Conservation (phyloP, 2,113 vertebrate species). For the Podilymbus podiceps region DNA sequence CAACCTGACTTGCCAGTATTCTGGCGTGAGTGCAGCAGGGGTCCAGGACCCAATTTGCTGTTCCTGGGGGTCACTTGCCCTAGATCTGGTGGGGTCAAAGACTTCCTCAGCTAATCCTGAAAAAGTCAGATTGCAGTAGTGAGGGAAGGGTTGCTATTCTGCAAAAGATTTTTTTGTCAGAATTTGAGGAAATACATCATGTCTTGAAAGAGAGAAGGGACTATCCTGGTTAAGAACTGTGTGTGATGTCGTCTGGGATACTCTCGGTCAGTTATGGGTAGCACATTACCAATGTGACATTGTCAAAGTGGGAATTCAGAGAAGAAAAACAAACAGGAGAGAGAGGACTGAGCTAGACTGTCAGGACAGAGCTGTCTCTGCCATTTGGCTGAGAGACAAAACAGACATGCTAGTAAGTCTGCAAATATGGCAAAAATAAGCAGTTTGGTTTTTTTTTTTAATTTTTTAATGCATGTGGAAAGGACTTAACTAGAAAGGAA, state of each 20-base stretch:
- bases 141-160: neutral
- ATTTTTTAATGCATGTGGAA: neutral
- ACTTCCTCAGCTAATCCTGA: neutral
- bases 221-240: neutral
- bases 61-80: neutral
- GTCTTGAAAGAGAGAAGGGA: neutral
- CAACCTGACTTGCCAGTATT: neutral
- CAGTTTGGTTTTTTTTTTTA: neutral
- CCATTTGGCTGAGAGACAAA: neutral
- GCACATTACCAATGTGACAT: neutral
- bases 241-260: neutral
- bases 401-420: neutral
- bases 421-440: neutral
- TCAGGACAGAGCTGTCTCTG: neutral
- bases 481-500: neutral
- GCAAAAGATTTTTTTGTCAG: neutral
- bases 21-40: neutral
- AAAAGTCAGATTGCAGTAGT: neutral
- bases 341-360: neutral
- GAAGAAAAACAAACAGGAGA: neutral
- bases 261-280: neutral
- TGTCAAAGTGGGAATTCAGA: neutral
- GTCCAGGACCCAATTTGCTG: neutral
- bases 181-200: neutral
- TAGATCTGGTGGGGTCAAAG: conserved; percentile 9